Evolutionary conservation across 1,140 invertebrate genomes (phyloP).

Genomic region (Sipha flava): DNA sequence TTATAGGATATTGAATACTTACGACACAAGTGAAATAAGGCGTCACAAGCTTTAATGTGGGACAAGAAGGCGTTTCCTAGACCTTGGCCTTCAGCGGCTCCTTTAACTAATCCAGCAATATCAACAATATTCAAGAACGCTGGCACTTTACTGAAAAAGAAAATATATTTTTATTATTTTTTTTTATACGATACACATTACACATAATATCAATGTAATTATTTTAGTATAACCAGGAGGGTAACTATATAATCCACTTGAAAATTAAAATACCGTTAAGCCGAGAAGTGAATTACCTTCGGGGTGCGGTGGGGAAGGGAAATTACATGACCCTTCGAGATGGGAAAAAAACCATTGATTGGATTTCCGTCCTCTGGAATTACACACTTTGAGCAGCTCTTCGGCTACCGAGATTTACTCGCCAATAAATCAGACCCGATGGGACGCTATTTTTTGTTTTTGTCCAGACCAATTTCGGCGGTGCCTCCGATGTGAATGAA

Average conservation of each 20-base stretch:
- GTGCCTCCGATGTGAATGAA: slow-evolving; percentile 5
- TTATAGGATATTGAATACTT: slow-evolving; percentile 48
- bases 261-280: slow-evolving; percentile 3
- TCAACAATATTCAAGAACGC: slow-evolving; percentile 96
- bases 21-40: slow-evolving; percentile 96
- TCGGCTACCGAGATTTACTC: slow-evolving; percentile 5
- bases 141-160: slow-evolving; percentile 81
- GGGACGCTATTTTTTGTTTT: too few species aligned
- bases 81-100: slow-evolving; percentile 95
- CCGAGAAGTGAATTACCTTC: background rate
- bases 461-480: background rate
- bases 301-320: background rate
- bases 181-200: too few species aligned
- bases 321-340: background rate
- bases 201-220: too few species aligned
- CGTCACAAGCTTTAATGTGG: slow-evolving; percentile 97
- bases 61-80: slow-evolving; percentile 97
- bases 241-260: too few species aligned
- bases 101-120: slow-evolving; percentile 96
- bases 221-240: too few species aligned
- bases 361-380: slow-evolving; percentile 25
- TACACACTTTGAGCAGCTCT: background rate
- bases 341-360: background rate
- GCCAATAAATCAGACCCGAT: slow-evolving; percentile 13
- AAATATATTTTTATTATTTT: too few species aligned